Base-by-base conservation (phyloP, 1,140 invertebrate species). In the Drosophila pseudoananassae region DNA sequence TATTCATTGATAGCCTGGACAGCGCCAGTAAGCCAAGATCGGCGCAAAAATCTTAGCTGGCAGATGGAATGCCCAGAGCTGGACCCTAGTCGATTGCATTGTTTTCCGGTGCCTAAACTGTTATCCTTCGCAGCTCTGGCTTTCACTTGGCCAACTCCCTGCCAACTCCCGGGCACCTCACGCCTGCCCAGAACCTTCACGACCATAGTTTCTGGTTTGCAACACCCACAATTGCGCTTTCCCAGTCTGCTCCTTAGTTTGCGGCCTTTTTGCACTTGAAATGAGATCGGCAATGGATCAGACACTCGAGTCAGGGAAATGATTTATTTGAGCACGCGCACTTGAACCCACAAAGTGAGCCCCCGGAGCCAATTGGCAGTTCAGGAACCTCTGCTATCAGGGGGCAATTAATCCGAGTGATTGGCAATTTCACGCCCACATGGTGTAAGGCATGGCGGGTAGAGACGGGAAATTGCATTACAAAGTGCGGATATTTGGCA, bases 301-400 rank as follows among this genome's bases (percentile, higher is more conserved):
- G 55, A 53, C 55, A 56, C 64, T 61, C 52, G 33, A 55, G 80
- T 85, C 81, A 77, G 27, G 43, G 40, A 78, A 87, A 91, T 91
- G 90, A 91, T 91, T 91, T 91, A 91, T 91, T 91, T 91, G 80
- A 90, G 87, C 90, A 91, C 90, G 90, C 81, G 89, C 88, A 73
- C 74, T 88, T 59, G 60, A 51, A 43, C 51, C 64, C 49, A 61
- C 54, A 25, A 54, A 68, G 27, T 43, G 59, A 57, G 53, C n/a
- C 46, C 40, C 52, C 6, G 31, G 6, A 68, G 65, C 55, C 50
- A 25, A 36, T 56, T 43, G 64, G 65, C 59, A 59, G 72, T 55
- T 49, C 55, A 29, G 38, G 58, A 51, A 40, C 45, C 29, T 59
- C n/a, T 54, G 46, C 71, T 89, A 88, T 88, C 83, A 65, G 51